These are phyloP conservation scores for Meriones psammophilus DNA, from an alignment of 2,797 vertebrate species.

Conservation along the genomic window DNA sequence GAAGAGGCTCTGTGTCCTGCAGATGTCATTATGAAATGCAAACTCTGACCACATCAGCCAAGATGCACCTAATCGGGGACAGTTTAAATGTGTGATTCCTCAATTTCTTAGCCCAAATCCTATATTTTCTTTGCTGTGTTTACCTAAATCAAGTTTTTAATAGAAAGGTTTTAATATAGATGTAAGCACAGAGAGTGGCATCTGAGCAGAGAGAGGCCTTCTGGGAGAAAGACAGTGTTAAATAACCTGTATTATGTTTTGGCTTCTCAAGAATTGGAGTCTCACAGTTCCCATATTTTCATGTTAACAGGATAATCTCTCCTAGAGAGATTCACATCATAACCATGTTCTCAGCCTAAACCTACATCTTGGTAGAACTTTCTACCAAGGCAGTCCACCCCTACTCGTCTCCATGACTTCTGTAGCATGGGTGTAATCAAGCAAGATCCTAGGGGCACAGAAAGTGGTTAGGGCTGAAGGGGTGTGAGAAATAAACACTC, in stretches of 20 bases:
- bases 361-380: not conserved
- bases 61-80: not conserved
- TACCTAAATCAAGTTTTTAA: not conserved
- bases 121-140: not conserved
- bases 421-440: not conserved
- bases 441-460: not conserved
- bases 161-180: not conserved
- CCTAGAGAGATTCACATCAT: not conserved
- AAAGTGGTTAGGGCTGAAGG: not conserved
- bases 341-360: not conserved
- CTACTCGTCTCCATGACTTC: not conserved
- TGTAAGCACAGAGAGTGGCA: not conserved
- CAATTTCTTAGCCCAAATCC: conserved; percentile 23
- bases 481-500: not conserved
- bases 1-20: not conserved
- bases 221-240: not conserved
- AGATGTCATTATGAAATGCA: not conserved
- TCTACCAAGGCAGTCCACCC: not conserved
- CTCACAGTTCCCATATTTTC: not conserved
- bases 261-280: not conserved
- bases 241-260: not conserved
- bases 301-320: not conserved
- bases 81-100: conserved; percentile 5
- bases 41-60: not conserved
- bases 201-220: not conserved